Conservation (phyloP, 1,140 invertebrate genomes). For the Penaeus vannamei region DNA sequence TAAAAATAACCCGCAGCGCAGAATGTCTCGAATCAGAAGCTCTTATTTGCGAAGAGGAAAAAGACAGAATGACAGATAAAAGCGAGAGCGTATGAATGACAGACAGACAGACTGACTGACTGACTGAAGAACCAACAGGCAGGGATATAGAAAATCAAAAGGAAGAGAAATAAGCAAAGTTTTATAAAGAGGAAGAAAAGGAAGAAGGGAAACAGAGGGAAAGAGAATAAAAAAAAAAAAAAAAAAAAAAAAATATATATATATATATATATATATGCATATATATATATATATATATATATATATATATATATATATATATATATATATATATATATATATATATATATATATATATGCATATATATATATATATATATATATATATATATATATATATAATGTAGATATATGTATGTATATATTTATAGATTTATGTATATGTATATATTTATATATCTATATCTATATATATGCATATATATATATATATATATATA, state of each 20-base stretch:
- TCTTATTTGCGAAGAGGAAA: too few species aligned
- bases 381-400: slow-evolving; percentile 2
- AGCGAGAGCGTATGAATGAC: too few species aligned
- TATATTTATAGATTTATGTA: slow-evolving; percentile 5
- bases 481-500: neutral
- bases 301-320: slow-evolving; percentile 19
- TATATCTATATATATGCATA: neutral
- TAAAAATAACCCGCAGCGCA: too few species aligned
- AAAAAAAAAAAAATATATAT: neutral
- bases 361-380: neutral
- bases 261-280: slow-evolving; percentile 4
- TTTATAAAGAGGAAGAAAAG: too few species aligned
- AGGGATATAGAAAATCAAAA: too few species aligned
- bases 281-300: slow-evolving; percentile 9
- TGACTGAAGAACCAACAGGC: too few species aligned
- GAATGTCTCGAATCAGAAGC: too few species aligned
- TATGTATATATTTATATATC: slow-evolving; percentile 4
- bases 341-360: slow-evolving; percentile 1
- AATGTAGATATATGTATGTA: neutral
- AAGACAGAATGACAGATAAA: too few species aligned
- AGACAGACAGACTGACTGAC: too few species aligned
- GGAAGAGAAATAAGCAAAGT: too few species aligned
- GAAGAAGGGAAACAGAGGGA: too few species aligned
- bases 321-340: slow-evolving; percentile 14
- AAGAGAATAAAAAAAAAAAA: too few species aligned